Conservation (phyloP, 1,140 invertebrate genomes). For the Sarcophaga peregrina region DNA sequence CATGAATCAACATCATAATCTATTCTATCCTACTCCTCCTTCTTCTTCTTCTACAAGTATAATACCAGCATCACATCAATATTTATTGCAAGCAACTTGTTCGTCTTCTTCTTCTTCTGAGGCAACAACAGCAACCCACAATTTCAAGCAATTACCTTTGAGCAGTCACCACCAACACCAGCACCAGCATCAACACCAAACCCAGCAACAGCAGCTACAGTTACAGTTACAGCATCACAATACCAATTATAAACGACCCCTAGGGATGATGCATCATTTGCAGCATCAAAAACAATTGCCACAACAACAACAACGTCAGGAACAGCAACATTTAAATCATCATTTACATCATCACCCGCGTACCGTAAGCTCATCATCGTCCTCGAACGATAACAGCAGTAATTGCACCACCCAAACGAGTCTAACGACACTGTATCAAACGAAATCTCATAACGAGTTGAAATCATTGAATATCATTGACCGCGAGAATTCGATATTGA, state of each 20-base stretch:
- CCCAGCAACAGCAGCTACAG: background rate
- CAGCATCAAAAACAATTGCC: constrained; percentile 16
- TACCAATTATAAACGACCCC: constrained; percentile 8
- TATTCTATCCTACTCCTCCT: constrained; percentile 28
- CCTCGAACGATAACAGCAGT: constrained; percentile 45
- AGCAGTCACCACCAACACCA: constrained; percentile 33
- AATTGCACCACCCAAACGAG: constrained; percentile 45
- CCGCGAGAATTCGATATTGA: constrained; percentile 39
- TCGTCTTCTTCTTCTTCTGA: too few species aligned
- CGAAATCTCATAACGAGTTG: constrained; percentile 35
- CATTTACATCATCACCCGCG: constrained; percentile 28
- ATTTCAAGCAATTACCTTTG: constrained; percentile 36
- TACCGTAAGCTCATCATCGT: constrained; percentile 45
- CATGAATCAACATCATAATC: constrained; percentile 39
- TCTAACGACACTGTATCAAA: constrained; percentile 44
- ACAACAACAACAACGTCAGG: constrained; percentile 14
- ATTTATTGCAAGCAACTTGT: constrained; percentile 15
- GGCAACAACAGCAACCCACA: background rate
- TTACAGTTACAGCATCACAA: constrained; percentile 27
- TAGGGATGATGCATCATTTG: constrained; percentile 4
- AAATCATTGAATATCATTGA: constrained; percentile 27
- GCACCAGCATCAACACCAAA: background rate
- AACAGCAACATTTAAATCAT: constrained; percentile 5
- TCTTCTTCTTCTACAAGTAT: background rate
- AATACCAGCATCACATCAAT: constrained; percentile 24